A percentile compares a stretch with the other conserved stretches of the same genome.
These are phyloP conservation scores for Erebia epiphron DNA, from an alignment of 2,888 invertebrate species.

Conservation along the genomic window DNA sequence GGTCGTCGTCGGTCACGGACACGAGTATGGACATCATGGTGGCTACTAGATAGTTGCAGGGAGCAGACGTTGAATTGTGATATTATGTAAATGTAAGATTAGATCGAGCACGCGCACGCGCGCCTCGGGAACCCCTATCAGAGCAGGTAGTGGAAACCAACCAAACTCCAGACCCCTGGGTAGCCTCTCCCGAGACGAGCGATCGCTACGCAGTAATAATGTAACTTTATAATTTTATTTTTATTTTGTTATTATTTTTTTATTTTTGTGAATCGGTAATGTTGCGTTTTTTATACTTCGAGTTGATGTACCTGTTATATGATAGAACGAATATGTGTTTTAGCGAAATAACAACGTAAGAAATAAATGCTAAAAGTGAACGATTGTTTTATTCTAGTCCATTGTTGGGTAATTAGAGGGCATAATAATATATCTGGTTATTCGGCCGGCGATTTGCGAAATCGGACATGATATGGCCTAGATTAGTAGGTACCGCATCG, in stretches of 20 bases:
- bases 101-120: conserved; percentile 68
- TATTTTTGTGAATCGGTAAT: conserved; percentile 64
- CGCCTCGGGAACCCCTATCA: conserved; percentile 58
- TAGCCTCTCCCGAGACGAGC: conserved; percentile 56
- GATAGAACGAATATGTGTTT: conserved; percentile 52
- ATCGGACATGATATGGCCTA: conserved; percentile 71
- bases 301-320: conserved; percentile 83
- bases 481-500: conserved; percentile 68
- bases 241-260: conserved; percentile 67
- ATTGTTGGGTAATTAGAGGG: conserved; percentile 51
- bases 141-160: conserved; percentile 60
- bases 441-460: conserved; percentile 68
- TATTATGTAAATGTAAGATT: conserved; percentile 76
- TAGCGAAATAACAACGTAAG: conserved; percentile 55
- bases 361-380: conserved; percentile 61
- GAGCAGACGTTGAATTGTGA: conserved; percentile 80
- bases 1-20: conserved; percentile 77
- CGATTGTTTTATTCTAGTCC: conserved; percentile 44
- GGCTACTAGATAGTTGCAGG: conserved; percentile 81
- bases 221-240: conserved; percentile 54
- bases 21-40: conserved; percentile 79
- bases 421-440: conserved; percentile 50
- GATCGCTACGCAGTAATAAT: conserved; percentile 65
- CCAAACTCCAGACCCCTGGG: conserved; percentile 51
- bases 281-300: conserved; percentile 63